phyloP scores from a whole-genome alignment of 2,113 vertebrate genomes.

The Tupaia tana region DNA sequence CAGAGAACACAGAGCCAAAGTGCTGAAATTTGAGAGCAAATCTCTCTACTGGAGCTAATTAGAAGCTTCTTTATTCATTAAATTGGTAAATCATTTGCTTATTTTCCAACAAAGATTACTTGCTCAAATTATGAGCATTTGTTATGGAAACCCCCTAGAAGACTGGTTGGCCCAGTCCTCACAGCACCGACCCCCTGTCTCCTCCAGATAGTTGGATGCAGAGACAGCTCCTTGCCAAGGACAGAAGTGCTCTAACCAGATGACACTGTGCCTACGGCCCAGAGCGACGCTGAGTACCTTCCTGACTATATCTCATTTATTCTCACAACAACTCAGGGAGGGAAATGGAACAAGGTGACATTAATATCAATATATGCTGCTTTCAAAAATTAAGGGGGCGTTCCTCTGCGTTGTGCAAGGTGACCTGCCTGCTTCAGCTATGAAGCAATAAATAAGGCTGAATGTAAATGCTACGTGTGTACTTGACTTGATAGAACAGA shows the following conservation, averaged over 20 bases:
- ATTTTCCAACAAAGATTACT: slow-evolving; percentile 67
- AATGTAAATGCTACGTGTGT: not conserved
- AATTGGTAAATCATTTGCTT: slow-evolving; percentile 72
- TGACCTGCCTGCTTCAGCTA: slow-evolving; percentile 63
- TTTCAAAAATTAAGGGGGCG: slow-evolving; percentile 52
- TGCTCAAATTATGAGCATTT: slow-evolving; percentile 32
- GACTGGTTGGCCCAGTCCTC: not conserved
- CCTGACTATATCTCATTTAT: slow-evolving; percentile 19
- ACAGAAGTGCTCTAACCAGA: not conserved
- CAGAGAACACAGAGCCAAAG: slow-evolving; percentile 54
- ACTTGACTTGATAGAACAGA: slow-evolving; percentile 27
- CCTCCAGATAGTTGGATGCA: not conserved
- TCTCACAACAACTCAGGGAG: slow-evolving; percentile 17
- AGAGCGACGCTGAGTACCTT: not conserved
- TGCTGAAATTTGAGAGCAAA: slow-evolving; percentile 60
- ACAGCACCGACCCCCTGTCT: not conserved
- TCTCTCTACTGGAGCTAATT: slow-evolving; percentile 67
- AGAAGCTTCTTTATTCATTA: slow-evolving; percentile 71
- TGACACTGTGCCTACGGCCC: not conserved
- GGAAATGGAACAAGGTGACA: slow-evolving; percentile 17
- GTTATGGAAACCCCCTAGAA: slow-evolving; percentile 14
- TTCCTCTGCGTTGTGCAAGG: slow-evolving; percentile 62
- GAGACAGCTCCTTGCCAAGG: not conserved
- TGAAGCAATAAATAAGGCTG: slow-evolving; percentile 43
- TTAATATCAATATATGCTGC: slow-evolving; percentile 49